Conservation (phyloP, 2,888 invertebrate genomes). For the Machimus rusticus region DNA sequence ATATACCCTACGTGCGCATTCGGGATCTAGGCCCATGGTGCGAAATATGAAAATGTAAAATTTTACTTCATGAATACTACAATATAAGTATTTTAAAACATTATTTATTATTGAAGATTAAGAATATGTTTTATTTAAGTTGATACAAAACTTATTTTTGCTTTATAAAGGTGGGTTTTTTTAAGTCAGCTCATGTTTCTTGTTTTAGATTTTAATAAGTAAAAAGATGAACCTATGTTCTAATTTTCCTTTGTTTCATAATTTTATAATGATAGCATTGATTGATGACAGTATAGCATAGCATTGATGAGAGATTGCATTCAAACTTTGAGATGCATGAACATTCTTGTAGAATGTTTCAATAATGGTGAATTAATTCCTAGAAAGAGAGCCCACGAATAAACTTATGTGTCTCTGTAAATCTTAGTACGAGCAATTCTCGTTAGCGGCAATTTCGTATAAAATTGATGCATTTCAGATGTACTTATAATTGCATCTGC, state of each 20-base stretch:
- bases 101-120: too few relatives aligned
- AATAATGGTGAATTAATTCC: not conserved
- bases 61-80: too few relatives aligned
- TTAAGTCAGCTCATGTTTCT: too few relatives aligned
- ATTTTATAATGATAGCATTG: not conserved
- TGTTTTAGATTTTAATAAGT: too few relatives aligned
- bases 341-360: not conserved
- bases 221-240: too few relatives aligned
- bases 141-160: too few relatives aligned
- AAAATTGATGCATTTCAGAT: conserved; percentile 28
- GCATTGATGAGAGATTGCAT: not conserved
- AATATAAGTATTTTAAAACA: too few relatives aligned
- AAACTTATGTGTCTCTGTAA: not conserved
- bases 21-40: too few relatives aligned
- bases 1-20: too few relatives aligned
- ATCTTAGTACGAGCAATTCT: not conserved
- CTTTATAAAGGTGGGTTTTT: too few relatives aligned
- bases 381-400: not conserved
- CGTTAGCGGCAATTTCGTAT: conserved; percentile 17
- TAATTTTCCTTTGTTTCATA: not conserved
- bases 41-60: too few relatives aligned
- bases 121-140: too few relatives aligned
- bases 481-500: conserved; percentile 33
- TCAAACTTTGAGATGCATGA: not conserved
- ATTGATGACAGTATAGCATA: not conserved